These are phyloP conservation scores for Diploscapter pachys DNA, from an alignment of 1,140 invertebrate species.

Conservation along the genomic window DNA sequence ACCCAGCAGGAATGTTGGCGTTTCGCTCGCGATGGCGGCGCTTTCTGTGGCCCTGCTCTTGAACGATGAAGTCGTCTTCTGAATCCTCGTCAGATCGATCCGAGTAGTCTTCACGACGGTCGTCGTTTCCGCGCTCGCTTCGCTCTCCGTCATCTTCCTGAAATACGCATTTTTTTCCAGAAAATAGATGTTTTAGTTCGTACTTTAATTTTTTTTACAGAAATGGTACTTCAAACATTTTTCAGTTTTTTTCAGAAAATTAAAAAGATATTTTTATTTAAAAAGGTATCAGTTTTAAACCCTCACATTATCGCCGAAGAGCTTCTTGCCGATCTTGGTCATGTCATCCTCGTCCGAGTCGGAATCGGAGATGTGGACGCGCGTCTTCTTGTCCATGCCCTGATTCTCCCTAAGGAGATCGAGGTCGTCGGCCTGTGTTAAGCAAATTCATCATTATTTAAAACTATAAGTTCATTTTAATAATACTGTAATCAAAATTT, in stretches of 20 bases:
- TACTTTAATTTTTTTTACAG: background rate
- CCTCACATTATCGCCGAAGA: background rate
- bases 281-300: background rate
- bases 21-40: background rate
- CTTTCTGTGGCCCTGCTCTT: background rate
- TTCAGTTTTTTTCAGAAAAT: background rate
- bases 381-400: background rate
- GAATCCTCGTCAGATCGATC: background rate
- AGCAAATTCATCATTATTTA: no score
- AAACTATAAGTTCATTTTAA: no score
- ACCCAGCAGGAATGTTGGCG: background rate
- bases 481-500: no score
- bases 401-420: constrained; percentile 93
- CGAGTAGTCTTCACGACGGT: background rate
- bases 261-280: background rate
- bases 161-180: background rate
- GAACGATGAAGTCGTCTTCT: constrained; percentile 19
- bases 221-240: background rate
- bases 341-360: constrained; percentile 24
- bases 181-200: background rate
- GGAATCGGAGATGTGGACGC: constrained; percentile 16
- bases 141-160: background rate
- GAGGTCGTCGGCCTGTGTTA: constrained; percentile 84
- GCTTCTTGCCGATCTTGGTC: background rate
- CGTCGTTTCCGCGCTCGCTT: no score